Base-by-base conservation (phyloP, 2,113 vertebrate species). In the Oryzias javanicus region DNA sequence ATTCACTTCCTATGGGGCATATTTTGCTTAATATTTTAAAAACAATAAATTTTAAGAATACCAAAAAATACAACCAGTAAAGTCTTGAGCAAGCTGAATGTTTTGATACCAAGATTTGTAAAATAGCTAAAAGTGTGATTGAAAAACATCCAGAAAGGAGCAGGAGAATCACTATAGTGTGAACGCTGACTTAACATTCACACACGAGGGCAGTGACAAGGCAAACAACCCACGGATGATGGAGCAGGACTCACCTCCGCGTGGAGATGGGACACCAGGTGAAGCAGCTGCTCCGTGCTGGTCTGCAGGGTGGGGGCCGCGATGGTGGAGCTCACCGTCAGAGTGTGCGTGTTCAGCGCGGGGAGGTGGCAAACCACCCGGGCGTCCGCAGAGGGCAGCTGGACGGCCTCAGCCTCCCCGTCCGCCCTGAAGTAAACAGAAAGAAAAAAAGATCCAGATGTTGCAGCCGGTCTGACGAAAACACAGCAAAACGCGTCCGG, bases 351-450 rank as follows among this genome's bases (percentile, higher is more conserved):
- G 64, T 92, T 86, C 41, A 96, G 80, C 25, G 83, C 81, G 0
- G 91, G 92, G 68, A 94, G 92, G 76, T 96, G 87, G 79, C 91
- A 93, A 60, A 94, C 88, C 1, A 90, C 88, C 71, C 80, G 87
- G 58, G 91, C 88, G 6, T 89, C 93, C 0, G 79, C 81, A 27
- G 91, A 89, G 46, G 83, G 0, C 79, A 81, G 69, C 91, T 91
- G 24, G 57, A 45, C n/a, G 76, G 89, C 24, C 84, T 81, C 85
- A 70, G 18, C 87, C 86, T 0, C 90, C 90, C 24, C 84, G 80
- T 76, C 44, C 7, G 60, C 74, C 82, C 93, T 92, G 81, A 57
- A 91, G 89, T 2, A 79, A 79, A 81, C 72, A 84, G 63, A 5
- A 42, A 54, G n/a, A n/a, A 55, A 35, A 59, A 62, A 72, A 7